Base-by-base conservation (phyloP, 1,140 invertebrate species). In the Paraescarpia echinospica region DNA sequence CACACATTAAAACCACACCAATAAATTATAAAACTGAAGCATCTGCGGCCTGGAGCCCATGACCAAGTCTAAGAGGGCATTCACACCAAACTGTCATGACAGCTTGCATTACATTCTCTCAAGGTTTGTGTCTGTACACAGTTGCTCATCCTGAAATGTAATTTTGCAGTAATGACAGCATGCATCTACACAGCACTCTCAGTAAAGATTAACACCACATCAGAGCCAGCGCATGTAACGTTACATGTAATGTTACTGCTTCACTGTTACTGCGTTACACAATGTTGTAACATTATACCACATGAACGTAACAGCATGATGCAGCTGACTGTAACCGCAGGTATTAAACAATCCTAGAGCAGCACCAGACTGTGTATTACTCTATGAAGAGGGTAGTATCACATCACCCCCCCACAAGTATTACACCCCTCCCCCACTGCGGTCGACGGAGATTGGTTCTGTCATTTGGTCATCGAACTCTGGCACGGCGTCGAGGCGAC, bases 341-440 rank as follows among this genome's bases (percentile, higher is more conserved):
- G 59, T 77, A 31, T 77, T 77, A 18, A 77, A 77, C 27, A 77
- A 77, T 77, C 14, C 59, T 27, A 77, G 59, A 77, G 59, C 59
- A 77, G 27, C 12, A 41, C 41, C 59, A 12, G 22, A 77, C 59
- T 77, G 59, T 77, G 59, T 41, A 41, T 41, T 41, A 41, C 41
- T n/a, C n/a, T 41, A 41, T 6, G 4, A 41, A 41, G 41, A 41
- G 41, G 41, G 12, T n/a, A n/a, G n/a, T n/a, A n/a, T n/a, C 41
- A 41, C 12, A 12, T 6, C 41, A 41, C 41, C 41, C 41, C 41
- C 12, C 41, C 41, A 41, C 41, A 41, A 41, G 59, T n/a, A n/a
- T 93, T 96, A 97, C 9, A 99, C 96, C 93, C 99, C 99, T 94
- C 99, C 99, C 1, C 99, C 98, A 94, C 98, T 99, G 94, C 99